Base-by-base conservation (phyloP, 2,797 vertebrate genomes). In the Pipistrellus pipistrellus region DNA sequence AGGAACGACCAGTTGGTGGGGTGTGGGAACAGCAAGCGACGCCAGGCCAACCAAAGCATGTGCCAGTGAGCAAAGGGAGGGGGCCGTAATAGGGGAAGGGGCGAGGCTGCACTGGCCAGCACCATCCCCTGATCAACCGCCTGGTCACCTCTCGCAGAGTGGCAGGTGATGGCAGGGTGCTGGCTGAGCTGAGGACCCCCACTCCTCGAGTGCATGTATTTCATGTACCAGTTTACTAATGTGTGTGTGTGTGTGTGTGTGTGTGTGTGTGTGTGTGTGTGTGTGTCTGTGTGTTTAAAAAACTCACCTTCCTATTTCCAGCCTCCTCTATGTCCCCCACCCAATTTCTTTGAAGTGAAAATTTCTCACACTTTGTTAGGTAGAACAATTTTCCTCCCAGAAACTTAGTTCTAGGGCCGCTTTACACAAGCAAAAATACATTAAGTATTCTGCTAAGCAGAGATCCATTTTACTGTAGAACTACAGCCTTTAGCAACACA, bases 351-450 rank as follows among this genome's bases (percentile, higher is more conserved):
- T 72, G 64, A 57, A 92, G 35, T 25, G 32, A 75, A 35, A 85
- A 64, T 41, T 64, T 44, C 73, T 90, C 55, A 81, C 15, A 75
- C 25, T 94, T 66, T 59, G 3, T 73, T 53, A 38, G 13, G 27
- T 23, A 59, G 82, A 84, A 77, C 25, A 82, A 18, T 90, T 81
- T 55, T n/a, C 14, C 10, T 85, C 35, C 13, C 27, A 76, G 38
- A 38, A 44, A 59, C 27, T 81, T 53, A 55, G 30, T 41, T 88
- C 53, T 69, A 9, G 59, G 17, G 13, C 3, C 55, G 35, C 35
- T 46, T 82, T 83, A 72, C 44, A 44, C n/a, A 73, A 76, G 48
- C 15, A 91, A 71, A 44, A 55, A 85, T 85, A 53, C 38, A 41
- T 88, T 89, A 86, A 62, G 30, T 10, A 15, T 41, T 82, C 41